A percentile compares a stretch with the other conserved stretches of the same genome.
These are phyloP conservation scores for Melolontha melolontha DNA, from an alignment of 2,888 invertebrate species.

Conservation along the genomic window DNA sequence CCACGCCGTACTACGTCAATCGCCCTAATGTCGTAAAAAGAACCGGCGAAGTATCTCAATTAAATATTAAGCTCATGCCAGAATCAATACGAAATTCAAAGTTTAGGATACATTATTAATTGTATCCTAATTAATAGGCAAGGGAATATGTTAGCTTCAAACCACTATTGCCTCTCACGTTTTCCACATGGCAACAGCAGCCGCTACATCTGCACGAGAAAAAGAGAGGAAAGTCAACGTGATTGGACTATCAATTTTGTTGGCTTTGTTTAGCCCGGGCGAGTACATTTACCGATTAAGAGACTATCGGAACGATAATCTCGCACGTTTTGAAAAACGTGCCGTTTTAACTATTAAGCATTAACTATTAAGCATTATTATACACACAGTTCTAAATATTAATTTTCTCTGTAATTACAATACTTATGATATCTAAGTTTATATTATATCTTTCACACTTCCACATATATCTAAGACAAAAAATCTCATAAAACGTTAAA, in stretches of 20 bases:
- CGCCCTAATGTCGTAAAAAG: conserved; percentile 21
- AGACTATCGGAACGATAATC: neutral
- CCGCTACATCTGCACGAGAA: neutral
- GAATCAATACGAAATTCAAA: conserved; percentile 10
- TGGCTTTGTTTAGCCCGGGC: too few relatives aligned
- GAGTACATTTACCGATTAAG: too few relatives aligned
- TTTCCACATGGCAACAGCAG: neutral
- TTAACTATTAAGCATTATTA: neutral
- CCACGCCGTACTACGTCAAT: conserved; percentile 6
- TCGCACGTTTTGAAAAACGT: neutral
- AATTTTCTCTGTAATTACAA: too few relatives aligned
- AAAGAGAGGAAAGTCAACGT: conserved; percentile 7
- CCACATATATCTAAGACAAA: too few relatives aligned
- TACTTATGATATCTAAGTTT: too few relatives aligned
- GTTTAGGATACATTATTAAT: conserved; percentile 13
- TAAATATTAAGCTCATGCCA: conserved; percentile 23
- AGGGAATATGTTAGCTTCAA: conserved; percentile 3
- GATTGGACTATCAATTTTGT: too few relatives aligned
- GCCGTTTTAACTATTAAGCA: neutral
- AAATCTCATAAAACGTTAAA: too few relatives aligned
- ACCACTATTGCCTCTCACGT: neutral
- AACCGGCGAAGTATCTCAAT: neutral
- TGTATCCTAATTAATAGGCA: conserved; percentile 24
- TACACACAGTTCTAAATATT: too few relatives aligned
- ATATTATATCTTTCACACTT: too few relatives aligned